Percentiles rank a stretch among this genome's conserved stretches.
phyloP scores from a whole-genome alignment of 2,888 invertebrate species.

The Phorcus lineatus region DNA sequence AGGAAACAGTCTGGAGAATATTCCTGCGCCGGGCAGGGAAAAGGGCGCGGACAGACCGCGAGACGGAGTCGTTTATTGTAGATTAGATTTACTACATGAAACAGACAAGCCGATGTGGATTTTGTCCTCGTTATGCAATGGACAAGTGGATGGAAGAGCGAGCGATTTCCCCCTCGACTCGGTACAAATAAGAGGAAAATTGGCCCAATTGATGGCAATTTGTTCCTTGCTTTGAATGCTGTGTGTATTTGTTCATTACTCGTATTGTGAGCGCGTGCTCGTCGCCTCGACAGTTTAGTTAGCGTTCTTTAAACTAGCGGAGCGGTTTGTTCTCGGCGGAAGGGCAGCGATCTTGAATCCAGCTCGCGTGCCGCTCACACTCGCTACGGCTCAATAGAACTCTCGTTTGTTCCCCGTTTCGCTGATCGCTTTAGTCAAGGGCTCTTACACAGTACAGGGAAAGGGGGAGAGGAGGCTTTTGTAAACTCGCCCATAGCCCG shows the following conservation, averaged over 20 bases:
- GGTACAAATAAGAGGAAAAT: slow-evolving; percentile 25
- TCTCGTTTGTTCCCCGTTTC: slow-evolving; percentile 17
- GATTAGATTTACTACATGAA: slow-evolving; percentile 31
- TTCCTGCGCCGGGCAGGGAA: not conserved
- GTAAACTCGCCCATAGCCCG: slow-evolving; percentile 4
- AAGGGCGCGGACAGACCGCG: not conserved
- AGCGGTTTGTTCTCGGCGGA: slow-evolving; percentile 25
- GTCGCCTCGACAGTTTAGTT: slow-evolving; percentile 27
- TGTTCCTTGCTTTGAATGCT: slow-evolving; percentile 24
- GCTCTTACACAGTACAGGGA: not conserved
- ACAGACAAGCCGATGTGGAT: slow-evolving; percentile 21
- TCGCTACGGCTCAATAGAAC: slow-evolving; percentile 11
- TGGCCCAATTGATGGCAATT: slow-evolving; percentile 27
- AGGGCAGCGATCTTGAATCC: slow-evolving; percentile 12
- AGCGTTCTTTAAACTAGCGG: slow-evolving; percentile 11
- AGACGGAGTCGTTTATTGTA: slow-evolving; percentile 8
- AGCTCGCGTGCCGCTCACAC: slow-evolving; percentile 12
- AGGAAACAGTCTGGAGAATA: not conserved
- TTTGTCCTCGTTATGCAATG: slow-evolving; percentile 30
- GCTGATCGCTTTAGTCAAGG: not conserved
- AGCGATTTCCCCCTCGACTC: slow-evolving; percentile 21
- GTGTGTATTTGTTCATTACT: slow-evolving; percentile 40
- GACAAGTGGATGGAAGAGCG: slow-evolving; percentile 20
- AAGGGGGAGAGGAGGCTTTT: not conserved
- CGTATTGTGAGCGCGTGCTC: slow-evolving; percentile 33